Conservation (phyloP, 1,140 invertebrate species). For the Solenopsis fugax region DNA sequence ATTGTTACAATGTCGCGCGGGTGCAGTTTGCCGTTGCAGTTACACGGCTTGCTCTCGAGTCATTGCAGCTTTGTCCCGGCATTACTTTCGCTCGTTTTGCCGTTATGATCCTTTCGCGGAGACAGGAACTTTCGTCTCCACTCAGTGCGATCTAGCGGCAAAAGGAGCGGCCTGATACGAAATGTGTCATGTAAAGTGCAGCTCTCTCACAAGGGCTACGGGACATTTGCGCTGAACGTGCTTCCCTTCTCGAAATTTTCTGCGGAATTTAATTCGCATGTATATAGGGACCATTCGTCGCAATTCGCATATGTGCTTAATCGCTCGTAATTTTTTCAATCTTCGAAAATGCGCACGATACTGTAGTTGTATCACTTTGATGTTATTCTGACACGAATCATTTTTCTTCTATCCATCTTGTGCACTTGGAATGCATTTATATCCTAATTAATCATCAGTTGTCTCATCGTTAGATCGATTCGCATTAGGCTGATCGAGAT, state of each 20-base stretch:
- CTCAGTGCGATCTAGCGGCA: not conserved
- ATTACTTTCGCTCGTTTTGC: conserved; percentile 52
- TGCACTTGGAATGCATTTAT: too few species aligned
- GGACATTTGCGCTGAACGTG: conserved; percentile 18
- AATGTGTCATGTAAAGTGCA: conserved; percentile 10
- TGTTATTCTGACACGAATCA: not conserved
- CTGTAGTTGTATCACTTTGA: too few species aligned
- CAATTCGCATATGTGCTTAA: not conserved
- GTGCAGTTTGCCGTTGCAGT: conserved; percentile 34
- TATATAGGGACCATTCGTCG: too few species aligned
- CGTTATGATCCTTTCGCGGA: conserved; percentile 32
- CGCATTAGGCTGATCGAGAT: not conserved
- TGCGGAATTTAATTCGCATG: conserved; percentile 33
- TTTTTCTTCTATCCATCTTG: not conserved
- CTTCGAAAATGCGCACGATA: not conserved
- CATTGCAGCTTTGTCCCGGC: conserved; percentile 13
- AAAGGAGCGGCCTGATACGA: conserved; percentile 16
- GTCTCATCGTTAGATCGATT: not conserved
- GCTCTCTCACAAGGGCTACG: conserved; percentile 1
- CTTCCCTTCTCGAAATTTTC: conserved; percentile 12
- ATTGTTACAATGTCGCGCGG: conserved; percentile 25
- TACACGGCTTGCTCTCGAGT: conserved; percentile 30
- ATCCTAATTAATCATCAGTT: too few species aligned
- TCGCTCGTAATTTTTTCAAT: not conserved
- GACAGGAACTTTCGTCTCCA: conserved; percentile 19